Base-by-base conservation (phyloP, 2,113 vertebrate species). In the Vimba vimba region DNA sequence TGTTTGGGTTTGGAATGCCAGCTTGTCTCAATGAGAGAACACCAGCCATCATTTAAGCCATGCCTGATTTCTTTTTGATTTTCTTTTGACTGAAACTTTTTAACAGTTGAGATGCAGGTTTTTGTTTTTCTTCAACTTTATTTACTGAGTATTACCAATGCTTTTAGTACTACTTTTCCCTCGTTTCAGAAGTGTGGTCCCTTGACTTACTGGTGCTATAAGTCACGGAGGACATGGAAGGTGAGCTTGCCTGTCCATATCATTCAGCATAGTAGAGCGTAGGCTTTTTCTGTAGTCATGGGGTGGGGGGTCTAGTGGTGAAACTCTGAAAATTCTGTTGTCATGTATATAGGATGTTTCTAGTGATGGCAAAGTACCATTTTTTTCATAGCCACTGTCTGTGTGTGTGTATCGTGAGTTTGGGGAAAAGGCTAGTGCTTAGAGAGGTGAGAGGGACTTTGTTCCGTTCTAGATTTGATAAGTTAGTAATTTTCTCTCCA, bases 281-380 rank as follows among this genome's bases (percentile, higher is more conserved):
- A 88, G 89, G 79, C 77, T 66, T 89, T 55, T 89, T 89, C 62
- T 91, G 90, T 93, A 91, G 90, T 89, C 86, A 33, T 13, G 59
- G 64, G 43, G 17, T 71, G 30, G 89, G 90, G 90, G 91, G 87
- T 90, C 45, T 90, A 74, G 81, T 87, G 86, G 89, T 92, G 89
- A 88, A 90, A 85, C 87, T 87, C 82, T 88, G 83, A 17, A 23
- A 79, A 77, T 90, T 93, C 85, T 91, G 89, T 92, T 89, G 86
- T 93, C 45, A 47, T 91, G 90, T 94, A 91, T 91, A 86, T 94
- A 91, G 91, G 91, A 92, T 88, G 91, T 89, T 87, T 87, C 88
- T 90, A 82, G 90, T 92, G 89, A 85, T 80, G 84, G 68, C 83
- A 9, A 88, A 85, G 89, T 89, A 85, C 82, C 55, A 73, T 86